Conservation (phyloP, 2,113 vertebrate genomes). For the Hypanus sabinus region DNA sequence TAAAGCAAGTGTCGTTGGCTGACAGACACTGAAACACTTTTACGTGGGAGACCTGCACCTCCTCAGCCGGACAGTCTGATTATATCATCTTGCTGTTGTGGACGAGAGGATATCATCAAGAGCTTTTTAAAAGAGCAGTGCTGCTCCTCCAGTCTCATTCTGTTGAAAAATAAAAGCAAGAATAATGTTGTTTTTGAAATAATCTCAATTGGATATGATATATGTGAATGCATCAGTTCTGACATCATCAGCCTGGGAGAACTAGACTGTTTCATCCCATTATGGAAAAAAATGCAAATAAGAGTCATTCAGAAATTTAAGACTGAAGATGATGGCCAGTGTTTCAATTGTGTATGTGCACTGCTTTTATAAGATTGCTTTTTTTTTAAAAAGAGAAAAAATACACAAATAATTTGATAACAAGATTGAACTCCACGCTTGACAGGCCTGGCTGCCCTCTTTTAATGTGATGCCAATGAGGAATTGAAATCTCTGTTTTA, state of each 20-base stretch:
- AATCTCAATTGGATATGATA: not conserved
- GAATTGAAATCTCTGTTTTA: constrained; percentile 4
- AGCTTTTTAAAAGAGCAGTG: not conserved
- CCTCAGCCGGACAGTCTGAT: not conserved
- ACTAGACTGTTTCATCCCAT: not conserved
- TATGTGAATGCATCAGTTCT: not conserved
- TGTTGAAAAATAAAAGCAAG: not conserved
- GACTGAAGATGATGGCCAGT: not conserved
- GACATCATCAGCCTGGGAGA: not conserved
- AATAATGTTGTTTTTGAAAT: not conserved
- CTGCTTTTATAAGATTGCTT: constrained; percentile 10
- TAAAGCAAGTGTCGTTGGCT: not conserved
- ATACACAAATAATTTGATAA: not conserved
- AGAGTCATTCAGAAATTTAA: not conserved
- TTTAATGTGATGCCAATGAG: not conserved
- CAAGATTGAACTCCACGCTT: too few relatives aligned
- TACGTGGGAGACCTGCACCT: not conserved
- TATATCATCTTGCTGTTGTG: not conserved
- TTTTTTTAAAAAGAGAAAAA: not conserved
- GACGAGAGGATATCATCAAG: not conserved
- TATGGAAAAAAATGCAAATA: not conserved
- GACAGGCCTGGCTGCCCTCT: not conserved
- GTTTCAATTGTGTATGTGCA: not conserved
- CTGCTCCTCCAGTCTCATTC: not conserved
- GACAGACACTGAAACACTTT: not conserved